phyloP scores from a whole-genome alignment of 2,113 vertebrate genomes.

The Gopherus flavomarginatus region DNA sequence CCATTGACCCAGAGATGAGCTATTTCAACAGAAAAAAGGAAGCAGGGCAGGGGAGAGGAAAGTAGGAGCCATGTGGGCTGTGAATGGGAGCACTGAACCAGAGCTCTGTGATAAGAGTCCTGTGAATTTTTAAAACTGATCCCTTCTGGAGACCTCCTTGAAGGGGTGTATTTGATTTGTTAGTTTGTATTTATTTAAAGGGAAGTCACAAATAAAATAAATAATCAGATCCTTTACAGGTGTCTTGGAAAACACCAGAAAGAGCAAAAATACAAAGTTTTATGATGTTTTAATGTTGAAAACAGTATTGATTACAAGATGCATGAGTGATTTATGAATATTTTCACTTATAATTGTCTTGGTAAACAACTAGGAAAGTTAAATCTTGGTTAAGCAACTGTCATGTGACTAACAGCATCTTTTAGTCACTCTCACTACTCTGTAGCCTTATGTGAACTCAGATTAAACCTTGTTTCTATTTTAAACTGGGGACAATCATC shows the following conservation, averaged over 20 bases:
- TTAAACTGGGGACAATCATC: background rate
- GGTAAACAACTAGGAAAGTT: background rate
- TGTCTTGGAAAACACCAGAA: background rate
- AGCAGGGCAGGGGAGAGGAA: background rate
- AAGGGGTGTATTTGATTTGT: background rate
- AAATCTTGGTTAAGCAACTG: background rate
- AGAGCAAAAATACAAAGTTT: background rate
- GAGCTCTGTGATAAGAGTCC: background rate
- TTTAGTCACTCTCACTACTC: background rate
- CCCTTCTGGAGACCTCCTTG: background rate
- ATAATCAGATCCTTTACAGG: background rate
- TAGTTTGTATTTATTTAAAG: background rate
- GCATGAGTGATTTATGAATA: background rate
- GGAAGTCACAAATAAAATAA: too few relatives aligned
- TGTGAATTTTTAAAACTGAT: background rate
- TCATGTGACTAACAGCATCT: background rate
- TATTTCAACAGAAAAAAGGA: background rate
- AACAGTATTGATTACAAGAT: background rate
- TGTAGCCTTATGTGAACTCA: background rate
- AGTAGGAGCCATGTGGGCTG: background rate
- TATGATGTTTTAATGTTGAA: background rate
- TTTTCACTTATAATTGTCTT: conserved; percentile 18
- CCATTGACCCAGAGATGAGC: background rate
- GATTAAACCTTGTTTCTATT: background rate
- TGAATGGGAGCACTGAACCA: background rate